These are phyloP conservation scores for Sterrhoptilus dennistouni DNA, from an alignment of 2,113 vertebrate species.

Conservation along the genomic window DNA sequence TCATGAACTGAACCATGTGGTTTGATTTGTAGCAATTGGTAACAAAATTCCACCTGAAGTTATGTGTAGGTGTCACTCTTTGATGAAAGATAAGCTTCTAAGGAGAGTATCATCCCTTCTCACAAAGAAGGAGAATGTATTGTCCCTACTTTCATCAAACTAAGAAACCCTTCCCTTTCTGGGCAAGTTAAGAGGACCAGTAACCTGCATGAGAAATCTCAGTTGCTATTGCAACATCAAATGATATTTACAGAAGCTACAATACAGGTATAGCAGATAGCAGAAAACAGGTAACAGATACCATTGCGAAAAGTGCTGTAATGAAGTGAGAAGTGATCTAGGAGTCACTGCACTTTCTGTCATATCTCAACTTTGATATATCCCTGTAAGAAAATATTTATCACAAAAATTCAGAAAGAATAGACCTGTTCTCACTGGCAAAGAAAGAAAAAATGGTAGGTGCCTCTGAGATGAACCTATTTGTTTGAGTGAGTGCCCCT, in stretches of 20 bases:
- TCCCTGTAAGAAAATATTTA: neutral
- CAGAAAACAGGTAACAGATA: neutral
- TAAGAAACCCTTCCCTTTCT: neutral
- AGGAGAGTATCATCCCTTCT: neutral
- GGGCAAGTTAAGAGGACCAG: neutral
- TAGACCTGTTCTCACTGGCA: neutral
- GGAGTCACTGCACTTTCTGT: neutral
- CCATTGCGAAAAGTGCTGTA: neutral
- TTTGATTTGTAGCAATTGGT: conserved; percentile 12
- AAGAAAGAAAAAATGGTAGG: neutral
- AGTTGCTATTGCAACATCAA: neutral
- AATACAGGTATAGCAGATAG: neutral
- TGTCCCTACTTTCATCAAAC: neutral
- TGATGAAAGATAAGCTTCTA: conserved; percentile 31
- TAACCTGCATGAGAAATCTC: neutral
- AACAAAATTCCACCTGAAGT: conserved; percentile 2
- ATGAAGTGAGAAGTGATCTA: neutral
- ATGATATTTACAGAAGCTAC: neutral
- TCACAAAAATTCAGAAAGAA: neutral
- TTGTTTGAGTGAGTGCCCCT: neutral
- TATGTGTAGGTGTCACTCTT: conserved; percentile 19
- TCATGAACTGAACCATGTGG: conserved; percentile 13
- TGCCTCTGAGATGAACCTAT: neutral
- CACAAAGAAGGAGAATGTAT: neutral
- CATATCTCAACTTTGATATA: neutral